phyloP scores from a whole-genome alignment of 2,888 invertebrate genomes.

The Eilema sororculum region DNA sequence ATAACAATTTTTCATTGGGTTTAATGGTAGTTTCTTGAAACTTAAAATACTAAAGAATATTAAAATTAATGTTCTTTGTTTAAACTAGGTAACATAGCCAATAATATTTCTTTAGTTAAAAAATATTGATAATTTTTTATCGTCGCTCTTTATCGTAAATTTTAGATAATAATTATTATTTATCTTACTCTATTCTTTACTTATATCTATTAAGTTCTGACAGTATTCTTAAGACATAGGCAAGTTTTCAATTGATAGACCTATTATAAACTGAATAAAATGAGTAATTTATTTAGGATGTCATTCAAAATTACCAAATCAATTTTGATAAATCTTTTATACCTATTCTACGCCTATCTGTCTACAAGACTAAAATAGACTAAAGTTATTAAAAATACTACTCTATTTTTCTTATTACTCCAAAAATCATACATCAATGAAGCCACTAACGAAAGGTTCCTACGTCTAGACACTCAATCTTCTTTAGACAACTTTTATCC shows the following conservation, averaged over 20 bases:
- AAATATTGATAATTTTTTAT: background rate
- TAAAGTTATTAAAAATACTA: too few species aligned
- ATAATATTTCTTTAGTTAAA: background rate
- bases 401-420: background rate
- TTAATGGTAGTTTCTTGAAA: background rate
- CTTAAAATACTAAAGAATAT: background rate
- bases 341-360: background rate
- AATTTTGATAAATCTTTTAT: background rate
- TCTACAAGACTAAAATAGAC: background rate
- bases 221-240: too few species aligned
- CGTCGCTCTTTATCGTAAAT: too few species aligned
- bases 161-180: background rate
- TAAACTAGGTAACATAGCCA: too few species aligned
- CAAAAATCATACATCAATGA: background rate
- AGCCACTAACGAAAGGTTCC: background rate
- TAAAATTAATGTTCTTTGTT: too few species aligned
- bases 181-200: too few species aligned
- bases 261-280: too few species aligned
- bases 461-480: background rate
- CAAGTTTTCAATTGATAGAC: too few species aligned
- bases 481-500: background rate
- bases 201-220: too few species aligned
- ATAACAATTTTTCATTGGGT: background rate
- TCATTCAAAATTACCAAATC: background rate
- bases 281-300: background rate